Conservation (phyloP, 2,888 invertebrate genomes). For the Drosophila gaucha region DNA sequence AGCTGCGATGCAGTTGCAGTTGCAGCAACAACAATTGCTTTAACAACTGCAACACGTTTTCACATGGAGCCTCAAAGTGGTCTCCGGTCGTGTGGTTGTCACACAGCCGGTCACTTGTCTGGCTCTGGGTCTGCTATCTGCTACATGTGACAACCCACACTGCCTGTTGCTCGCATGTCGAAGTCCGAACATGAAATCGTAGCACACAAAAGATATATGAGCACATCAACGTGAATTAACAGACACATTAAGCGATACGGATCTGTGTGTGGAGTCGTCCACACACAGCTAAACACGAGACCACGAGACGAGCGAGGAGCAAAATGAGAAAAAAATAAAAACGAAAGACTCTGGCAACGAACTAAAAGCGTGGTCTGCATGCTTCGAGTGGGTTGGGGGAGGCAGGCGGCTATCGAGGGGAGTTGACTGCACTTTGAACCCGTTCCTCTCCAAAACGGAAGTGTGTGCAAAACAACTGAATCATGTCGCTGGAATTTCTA, state of each 20-base stretch:
- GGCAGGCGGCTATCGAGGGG: not conserved
- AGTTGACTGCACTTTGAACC: slow-evolving; percentile 53
- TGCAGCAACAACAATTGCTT: slow-evolving; percentile 27
- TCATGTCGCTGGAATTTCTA: slow-evolving; percentile 61
- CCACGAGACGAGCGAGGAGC: slow-evolving; percentile 41
- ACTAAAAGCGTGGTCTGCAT: slow-evolving; percentile 36
- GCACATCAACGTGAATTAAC: slow-evolving; percentile 80
- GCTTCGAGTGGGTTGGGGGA: not conserved
- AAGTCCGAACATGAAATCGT: slow-evolving; percentile 70
- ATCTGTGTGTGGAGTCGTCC: slow-evolving; percentile 57
- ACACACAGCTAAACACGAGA: slow-evolving; percentile 56
- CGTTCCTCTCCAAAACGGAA: slow-evolving; percentile 60
- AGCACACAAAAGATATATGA: slow-evolving; percentile 76
- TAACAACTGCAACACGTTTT: slow-evolving; percentile 61
- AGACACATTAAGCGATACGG: slow-evolving; percentile 78
- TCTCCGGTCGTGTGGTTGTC: slow-evolving; percentile 28
- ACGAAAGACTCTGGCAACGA: slow-evolving; percentile 78
- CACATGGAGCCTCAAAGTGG: slow-evolving; percentile 60
- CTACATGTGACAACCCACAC: slow-evolving; percentile 11
- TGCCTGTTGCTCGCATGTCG: slow-evolving; percentile 52
- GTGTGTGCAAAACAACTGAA: slow-evolving; percentile 54
- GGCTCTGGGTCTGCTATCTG: slow-evolving; percentile 25
- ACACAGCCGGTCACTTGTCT: slow-evolving; percentile 41
- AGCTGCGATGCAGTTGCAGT: slow-evolving; percentile 16
- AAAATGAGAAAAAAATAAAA: slow-evolving; percentile 23